Base-by-base conservation (phyloP, 1,140 invertebrate genomes). In the Lordiphosa mommai region DNA sequence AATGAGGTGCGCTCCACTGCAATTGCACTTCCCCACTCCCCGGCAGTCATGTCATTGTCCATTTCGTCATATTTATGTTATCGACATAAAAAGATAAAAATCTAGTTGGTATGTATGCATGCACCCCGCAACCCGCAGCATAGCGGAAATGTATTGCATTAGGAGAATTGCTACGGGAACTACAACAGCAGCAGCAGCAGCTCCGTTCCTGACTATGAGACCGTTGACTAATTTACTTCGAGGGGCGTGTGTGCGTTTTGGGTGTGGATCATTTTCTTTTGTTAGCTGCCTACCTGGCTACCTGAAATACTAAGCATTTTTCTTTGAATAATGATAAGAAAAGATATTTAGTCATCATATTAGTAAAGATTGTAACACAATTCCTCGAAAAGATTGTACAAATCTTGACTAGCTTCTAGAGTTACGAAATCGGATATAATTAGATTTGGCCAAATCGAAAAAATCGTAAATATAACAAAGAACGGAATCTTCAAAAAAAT, bases 61-160 rank as follows among this genome's bases (percentile, higher is more conserved):
- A 58, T 70, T 43, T 66, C 77, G 76, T 80, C 77, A 82, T 76
- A 80, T 82, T 82, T 80, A 84, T 80, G 66, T 61, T 80, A 82
- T 80, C 76, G 76, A 67, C 61, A 58, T 33, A 41, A 61, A 7
- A 7, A 74, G 74, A 80, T 80, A 74, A 61, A 82, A 82, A 80
- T 80, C 74, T 74, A 82, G 74, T 80, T 80, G 74, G 71, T 65
- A 58, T 73, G 55, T 51, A 66, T 46, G 64, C 12, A 10, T 9
- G 14, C 29, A 56, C 48, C 46, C 30, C 30, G 32, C 66, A 58
- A 50, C 77, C 70, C 76, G 71, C 77, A 80, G 70, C 66, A 63
- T 32, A 59, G 44, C 76, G 76, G 76, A 80, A 80, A 76, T 82
- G 76, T 61, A 53, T 76, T 80, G 77, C 74, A 80, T 80, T 80